Base-by-base conservation (phyloP, 1,140 invertebrate genomes). In the Samia ricini region DNA sequence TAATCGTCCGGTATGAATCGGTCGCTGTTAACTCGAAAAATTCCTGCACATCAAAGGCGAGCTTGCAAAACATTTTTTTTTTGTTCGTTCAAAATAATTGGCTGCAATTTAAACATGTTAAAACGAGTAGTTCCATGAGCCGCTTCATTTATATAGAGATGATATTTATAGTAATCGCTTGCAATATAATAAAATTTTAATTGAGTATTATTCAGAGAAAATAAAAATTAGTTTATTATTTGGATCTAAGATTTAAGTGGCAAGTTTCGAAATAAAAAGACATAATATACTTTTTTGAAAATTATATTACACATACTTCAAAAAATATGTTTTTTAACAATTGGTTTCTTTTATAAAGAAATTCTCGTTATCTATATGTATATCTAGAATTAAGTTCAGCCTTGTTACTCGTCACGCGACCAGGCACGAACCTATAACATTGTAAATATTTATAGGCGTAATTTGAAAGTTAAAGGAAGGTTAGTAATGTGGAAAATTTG, bases 401-500 rank as follows among this genome's bases (percentile, higher is more conserved):
- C 15, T 42, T 42, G 33, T 42, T 29, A 29, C 10, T 42, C n/a
- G 33, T 63, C 18, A 29, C 52, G 26, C 23, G 49, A 55, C 26
- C 29, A 26, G 24, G 55, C 48, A 36, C 19, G 50, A 56, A 66
- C 36, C 60, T 54, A 63, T 69, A 71, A 61, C 57, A 26, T 59
- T 56, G 54, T 67, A 62, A 64, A 60, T 63, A 71, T 66, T 73
- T 66, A 68, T 42, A 66, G 62, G 48, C 29, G 33, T 63, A 70
- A 69, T 69, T 71, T 69, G 61, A 68, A 77, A 76, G 56, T 77
- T 72, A 66, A 75, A 71, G 71, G 66, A 72, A 70, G 56, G 68
- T 74, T 79, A 81, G 85, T 81, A 77, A 79, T 64, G 72, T 79
- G 77, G 74, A 85, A 84, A 85, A 85, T 84, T 82, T 80, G 80